Conservation (phyloP, 2,797 vertebrate genomes). For the Syndactyla subalaris region DNA sequence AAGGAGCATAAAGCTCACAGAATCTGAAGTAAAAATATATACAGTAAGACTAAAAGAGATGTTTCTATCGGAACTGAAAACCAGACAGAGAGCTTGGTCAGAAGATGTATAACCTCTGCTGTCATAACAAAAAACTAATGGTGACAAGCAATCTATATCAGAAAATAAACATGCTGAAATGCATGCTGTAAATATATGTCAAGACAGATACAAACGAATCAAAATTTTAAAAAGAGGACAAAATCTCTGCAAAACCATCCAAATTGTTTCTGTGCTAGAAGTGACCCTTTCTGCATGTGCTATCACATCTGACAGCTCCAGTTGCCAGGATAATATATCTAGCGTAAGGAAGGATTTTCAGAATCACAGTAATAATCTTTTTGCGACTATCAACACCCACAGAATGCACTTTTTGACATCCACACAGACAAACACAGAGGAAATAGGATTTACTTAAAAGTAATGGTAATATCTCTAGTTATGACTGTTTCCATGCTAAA, state of each 20-base stretch:
- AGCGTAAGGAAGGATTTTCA: conserved; percentile 45
- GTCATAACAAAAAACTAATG: conserved; percentile 49
- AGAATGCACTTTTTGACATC: conserved; percentile 45
- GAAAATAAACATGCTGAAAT: conserved; percentile 27
- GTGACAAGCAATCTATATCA: conserved; percentile 58
- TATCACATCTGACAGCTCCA: conserved; percentile 48
- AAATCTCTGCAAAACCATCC: conserved; percentile 42
- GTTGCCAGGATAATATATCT: conserved; percentile 31
- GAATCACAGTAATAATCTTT: conserved; percentile 66
- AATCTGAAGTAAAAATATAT: neutral
- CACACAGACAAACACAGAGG: neutral
- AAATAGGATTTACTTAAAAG: conserved; percentile 18
- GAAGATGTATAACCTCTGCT: conserved; percentile 48
- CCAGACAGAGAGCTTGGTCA: conserved; percentile 4
- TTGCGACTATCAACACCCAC: conserved; percentile 51
- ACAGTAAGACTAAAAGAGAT: neutral
- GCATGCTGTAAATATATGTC: conserved; percentile 35
- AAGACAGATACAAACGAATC: neutral
- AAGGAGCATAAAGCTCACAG: neutral
- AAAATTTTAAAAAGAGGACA: conserved; percentile 25
- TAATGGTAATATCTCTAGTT: neutral
- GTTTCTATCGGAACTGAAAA: conserved; percentile 18
- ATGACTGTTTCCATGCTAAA: neutral
- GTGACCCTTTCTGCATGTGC: conserved; percentile 50
- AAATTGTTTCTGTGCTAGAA: conserved; percentile 52